A percentile compares a stretch with the other conserved stretches of the same genome.
These are phyloP conservation scores for Megaceryle maxima DNA, from an alignment of 2,113 vertebrate species.

Conservation along the genomic window DNA sequence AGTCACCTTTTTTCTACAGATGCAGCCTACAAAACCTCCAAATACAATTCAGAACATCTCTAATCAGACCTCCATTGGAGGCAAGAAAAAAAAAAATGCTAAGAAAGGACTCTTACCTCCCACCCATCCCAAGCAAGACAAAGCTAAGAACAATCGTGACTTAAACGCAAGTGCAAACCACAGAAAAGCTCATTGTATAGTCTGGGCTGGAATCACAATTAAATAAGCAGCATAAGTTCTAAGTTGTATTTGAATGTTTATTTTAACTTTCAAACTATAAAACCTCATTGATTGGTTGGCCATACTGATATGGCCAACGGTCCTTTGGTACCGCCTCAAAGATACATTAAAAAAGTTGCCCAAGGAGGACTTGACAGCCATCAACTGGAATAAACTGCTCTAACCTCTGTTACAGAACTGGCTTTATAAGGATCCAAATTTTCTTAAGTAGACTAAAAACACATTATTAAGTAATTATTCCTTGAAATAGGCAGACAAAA, in stretches of 20 bases:
- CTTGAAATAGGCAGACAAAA: slow-evolving; percentile 29
- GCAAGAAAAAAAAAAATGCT: not conserved
- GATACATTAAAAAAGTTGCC: not conserved
- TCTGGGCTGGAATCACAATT: not conserved
- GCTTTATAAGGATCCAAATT: not conserved
- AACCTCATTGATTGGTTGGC: not conserved
- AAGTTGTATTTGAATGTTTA: not conserved
- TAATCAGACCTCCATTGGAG: not conserved
- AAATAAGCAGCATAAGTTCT: not conserved
- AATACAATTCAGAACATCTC: not conserved
- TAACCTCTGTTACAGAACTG: not conserved
- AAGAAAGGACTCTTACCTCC: too few species aligned
- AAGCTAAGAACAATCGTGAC: not conserved
- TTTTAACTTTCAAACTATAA: not conserved
- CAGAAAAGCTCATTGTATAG: not conserved
- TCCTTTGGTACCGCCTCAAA: slow-evolving; percentile 27
- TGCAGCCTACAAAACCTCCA: not conserved
- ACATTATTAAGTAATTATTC: not conserved
- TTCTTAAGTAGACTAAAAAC: not conserved
- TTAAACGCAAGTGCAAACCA: not conserved
- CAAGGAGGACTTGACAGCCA: not conserved
- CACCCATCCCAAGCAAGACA: not conserved
- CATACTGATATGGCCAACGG: not conserved
- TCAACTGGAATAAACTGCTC: not conserved
- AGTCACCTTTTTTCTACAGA: not conserved